Conservation (phyloP, 2,888 invertebrate genomes). For the Eurytoma adleriae region DNA sequence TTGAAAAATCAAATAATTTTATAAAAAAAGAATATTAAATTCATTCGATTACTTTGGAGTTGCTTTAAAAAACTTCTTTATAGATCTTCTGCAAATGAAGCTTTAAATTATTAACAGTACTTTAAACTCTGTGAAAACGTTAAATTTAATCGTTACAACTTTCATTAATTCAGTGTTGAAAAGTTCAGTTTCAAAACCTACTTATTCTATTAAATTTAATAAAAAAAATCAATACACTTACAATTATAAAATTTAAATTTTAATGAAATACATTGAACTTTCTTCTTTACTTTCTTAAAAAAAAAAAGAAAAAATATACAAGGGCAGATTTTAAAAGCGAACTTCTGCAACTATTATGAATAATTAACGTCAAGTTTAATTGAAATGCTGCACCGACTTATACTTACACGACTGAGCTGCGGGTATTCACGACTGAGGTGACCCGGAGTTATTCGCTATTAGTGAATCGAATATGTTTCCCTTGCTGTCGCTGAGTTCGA, state of each 20-base stretch:
- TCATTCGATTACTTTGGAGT: not conserved
- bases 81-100: not conserved
- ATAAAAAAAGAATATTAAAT: conserved; percentile 1
- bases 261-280: too few species aligned
- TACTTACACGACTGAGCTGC: conserved; percentile 21
- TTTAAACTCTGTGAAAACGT: not conserved
- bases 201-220: not conserved
- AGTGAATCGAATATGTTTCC: conserved; percentile 66
- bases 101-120: not conserved
- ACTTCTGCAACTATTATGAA: too few species aligned
- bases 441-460: conserved; percentile 61
- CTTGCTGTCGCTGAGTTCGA: conserved; percentile 67
- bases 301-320: not conserved
- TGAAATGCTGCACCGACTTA: too few species aligned
- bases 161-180: too few species aligned
- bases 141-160: too few species aligned
- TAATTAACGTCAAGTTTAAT: too few species aligned
- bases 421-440: conserved; percentile 53
- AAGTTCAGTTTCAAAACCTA: not conserved
- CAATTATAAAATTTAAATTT: too few species aligned
- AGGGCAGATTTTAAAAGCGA: too few species aligned
- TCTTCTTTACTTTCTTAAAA: not conserved
- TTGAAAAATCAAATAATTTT: conserved; percentile 18
- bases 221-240: not conserved
- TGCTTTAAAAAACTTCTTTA: too few species aligned